phyloP scores from a whole-genome alignment of 2,797 vertebrate species.

The Xerus rutilus region DNA sequence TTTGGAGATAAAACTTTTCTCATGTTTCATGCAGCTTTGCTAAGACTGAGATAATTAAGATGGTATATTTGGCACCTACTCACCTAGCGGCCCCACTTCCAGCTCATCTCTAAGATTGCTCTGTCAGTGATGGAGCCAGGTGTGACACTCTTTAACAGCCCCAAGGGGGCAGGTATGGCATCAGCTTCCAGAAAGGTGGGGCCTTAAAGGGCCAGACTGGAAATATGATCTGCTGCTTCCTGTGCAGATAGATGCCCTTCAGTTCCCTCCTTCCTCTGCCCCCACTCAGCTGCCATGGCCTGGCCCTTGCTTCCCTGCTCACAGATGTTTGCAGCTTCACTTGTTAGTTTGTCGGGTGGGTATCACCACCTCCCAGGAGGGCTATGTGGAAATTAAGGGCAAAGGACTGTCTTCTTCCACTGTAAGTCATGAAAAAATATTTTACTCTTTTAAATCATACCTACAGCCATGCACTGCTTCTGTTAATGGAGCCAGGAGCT shows the following conservation, averaged over 20 bases:
- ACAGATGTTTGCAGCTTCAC: not conserved
- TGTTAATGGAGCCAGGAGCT: not conserved
- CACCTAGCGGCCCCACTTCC: not conserved
- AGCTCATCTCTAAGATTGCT: constrained; percentile 40
- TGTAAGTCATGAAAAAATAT: not conserved
- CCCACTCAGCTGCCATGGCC: not conserved
- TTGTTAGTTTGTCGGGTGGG: not conserved
- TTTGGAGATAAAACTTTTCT: not conserved
- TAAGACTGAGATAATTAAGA: not conserved
- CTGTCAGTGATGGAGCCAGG: constrained; percentile 55
- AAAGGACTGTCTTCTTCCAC: not conserved
- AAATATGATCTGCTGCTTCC: constrained; percentile 14
- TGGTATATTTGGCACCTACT: constrained; percentile 6
- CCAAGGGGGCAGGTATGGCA: constrained; percentile 65
- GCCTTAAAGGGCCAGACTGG: constrained; percentile 75
- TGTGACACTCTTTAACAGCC: constrained; percentile 56
- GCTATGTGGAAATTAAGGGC: not conserved
- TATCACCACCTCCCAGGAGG: not conserved
- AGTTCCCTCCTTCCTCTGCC: not conserved
- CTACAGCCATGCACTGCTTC: constrained; percentile 32
- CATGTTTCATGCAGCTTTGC: not conserved
- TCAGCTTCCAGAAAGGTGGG: constrained; percentile 25
- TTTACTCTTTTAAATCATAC: constrained; percentile 21
- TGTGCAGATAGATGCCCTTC: not conserved
- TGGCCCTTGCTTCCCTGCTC: not conserved